Conservation (phyloP, 2,888 invertebrate species). For the Eugnorisma glareosa region DNA sequence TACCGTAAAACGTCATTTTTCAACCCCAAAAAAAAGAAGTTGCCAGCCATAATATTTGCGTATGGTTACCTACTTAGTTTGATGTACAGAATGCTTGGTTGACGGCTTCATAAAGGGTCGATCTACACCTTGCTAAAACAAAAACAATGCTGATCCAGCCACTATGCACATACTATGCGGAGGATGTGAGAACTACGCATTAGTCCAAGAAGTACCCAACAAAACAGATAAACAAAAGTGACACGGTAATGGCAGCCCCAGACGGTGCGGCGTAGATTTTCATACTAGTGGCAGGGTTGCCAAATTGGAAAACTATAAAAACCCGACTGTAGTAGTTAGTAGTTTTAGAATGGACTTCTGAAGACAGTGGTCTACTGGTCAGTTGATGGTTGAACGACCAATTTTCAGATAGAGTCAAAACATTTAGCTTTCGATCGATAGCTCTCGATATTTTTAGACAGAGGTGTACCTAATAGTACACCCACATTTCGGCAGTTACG, state of each 20-base stretch:
- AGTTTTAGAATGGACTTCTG: background rate
- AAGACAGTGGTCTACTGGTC: background rate
- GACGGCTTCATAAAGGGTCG: too few relatives aligned
- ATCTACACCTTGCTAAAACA: too few relatives aligned
- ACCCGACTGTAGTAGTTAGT: too few relatives aligned
- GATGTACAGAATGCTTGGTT: too few relatives aligned
- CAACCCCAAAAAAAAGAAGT: too few relatives aligned
- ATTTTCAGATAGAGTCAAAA: background rate
- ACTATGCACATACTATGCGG: background rate
- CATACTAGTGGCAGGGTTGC: slow-evolving; percentile 21
- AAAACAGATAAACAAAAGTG: slow-evolving; percentile 42
- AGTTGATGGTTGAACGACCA: background rate
- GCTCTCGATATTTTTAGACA: too few relatives aligned
- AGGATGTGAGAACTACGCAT: background rate
- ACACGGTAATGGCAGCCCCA: slow-evolving; percentile 31
- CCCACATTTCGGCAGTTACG: too few relatives aligned
- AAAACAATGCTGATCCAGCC: background rate
- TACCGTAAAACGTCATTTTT: too few relatives aligned
- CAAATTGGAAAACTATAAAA: background rate
- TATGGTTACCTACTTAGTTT: too few relatives aligned
- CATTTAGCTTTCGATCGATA: background rate
- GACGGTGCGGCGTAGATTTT: slow-evolving; percentile 26
- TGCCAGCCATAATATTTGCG: too few relatives aligned
- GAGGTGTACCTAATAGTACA: too few relatives aligned
- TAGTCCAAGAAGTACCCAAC: slow-evolving; percentile 16